phyloP scores from a whole-genome alignment of 2,113 vertebrate genomes.

The Tautogolabrus adspersus region DNA sequence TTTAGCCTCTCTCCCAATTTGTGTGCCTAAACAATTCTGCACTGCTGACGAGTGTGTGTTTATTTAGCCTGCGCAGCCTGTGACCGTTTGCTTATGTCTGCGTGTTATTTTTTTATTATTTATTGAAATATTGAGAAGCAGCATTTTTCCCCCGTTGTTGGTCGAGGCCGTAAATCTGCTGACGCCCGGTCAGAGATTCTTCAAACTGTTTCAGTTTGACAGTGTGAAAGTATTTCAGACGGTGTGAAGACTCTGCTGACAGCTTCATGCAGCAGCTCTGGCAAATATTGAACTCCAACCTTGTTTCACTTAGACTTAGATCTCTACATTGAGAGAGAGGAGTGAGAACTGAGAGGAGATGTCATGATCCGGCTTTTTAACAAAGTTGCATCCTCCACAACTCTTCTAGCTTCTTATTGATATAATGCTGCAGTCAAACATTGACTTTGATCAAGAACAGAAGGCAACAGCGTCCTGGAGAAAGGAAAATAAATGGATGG shows the following conservation, averaged over 20 bases:
- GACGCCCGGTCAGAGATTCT: slow-evolving; percentile 10
- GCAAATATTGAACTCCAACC: not conserved
- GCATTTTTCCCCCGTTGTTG: slow-evolving; percentile 12
- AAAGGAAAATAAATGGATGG: no score
- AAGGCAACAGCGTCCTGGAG: not conserved
- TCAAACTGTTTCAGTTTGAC: not conserved
- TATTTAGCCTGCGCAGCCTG: slow-evolving; percentile 25
- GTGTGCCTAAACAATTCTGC: slow-evolving; percentile 17
- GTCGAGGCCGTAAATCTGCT: slow-evolving; percentile 36
- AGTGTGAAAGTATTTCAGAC: not conserved
- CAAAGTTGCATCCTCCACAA: no score
- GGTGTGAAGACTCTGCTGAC: not conserved
- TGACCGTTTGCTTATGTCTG: slow-evolving; percentile 20
- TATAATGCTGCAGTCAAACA: no score
- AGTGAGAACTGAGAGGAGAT: not conserved
- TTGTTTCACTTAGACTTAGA: not conserved
- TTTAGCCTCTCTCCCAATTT: slow-evolving; percentile 15
- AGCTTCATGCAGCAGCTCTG: not conserved
- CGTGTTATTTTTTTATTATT: slow-evolving; percentile 55
- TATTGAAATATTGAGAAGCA: slow-evolving; percentile 36
- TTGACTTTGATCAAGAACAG: not conserved
- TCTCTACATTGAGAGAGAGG: slow-evolving; percentile 4
- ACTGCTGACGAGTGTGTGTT: slow-evolving; percentile 1
- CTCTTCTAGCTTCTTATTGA: no score
- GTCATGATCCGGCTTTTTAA: not conserved